Conservation (phyloP, 2,888 invertebrate genomes). For the Lobophora halterata region DNA sequence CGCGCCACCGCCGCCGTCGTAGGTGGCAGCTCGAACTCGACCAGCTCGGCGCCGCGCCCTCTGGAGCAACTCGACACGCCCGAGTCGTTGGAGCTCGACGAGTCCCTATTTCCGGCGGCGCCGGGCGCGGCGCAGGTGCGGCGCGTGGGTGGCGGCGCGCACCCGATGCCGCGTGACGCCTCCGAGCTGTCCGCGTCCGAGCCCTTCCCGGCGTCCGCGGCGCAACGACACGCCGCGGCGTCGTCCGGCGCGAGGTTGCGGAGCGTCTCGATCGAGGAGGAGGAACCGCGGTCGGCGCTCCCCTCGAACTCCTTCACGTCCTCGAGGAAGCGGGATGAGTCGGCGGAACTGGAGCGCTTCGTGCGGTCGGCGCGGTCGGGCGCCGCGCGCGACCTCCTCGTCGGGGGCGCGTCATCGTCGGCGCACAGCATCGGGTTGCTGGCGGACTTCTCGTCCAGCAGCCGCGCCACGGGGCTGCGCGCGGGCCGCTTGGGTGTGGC, state of each 20-base stretch:
- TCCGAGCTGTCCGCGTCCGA: slow-evolving; percentile 69
- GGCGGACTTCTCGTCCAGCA: slow-evolving; percentile 82
- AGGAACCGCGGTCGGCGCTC: slow-evolving; percentile 64
- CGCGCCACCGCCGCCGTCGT: slow-evolving; percentile 77
- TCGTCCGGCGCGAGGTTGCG: slow-evolving; percentile 56
- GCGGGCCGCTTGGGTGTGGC: slow-evolving; percentile 60
- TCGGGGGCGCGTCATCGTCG: slow-evolving; percentile 35
- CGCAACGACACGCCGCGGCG: slow-evolving; percentile 60
- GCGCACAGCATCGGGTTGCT: slow-evolving; percentile 85
- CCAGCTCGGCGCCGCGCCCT: slow-evolving; percentile 70
- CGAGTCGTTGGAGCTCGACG: slow-evolving; percentile 90
- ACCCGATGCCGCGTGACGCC: slow-evolving; percentile 45
- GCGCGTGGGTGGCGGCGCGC: slow-evolving; percentile 35
- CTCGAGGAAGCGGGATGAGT: slow-evolving; percentile 85
- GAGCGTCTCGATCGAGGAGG: slow-evolving; percentile 73
- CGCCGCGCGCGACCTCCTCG: slow-evolving; percentile 18
- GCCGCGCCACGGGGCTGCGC: slow-evolving; percentile 47
- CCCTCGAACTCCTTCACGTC: slow-evolving; percentile 79
- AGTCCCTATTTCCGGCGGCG: slow-evolving; percentile 86
- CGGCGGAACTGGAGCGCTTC: slow-evolving; percentile 87
- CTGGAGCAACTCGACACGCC: slow-evolving; percentile 87
- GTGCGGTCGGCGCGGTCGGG: slow-evolving; percentile 49
- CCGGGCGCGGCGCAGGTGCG: slow-evolving; percentile 79
- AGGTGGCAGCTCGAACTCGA: slow-evolving; percentile 82
- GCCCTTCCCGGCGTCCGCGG: slow-evolving; percentile 47